Evolutionary conservation across 2,797 vertebrate genomes (phyloP).

Genomic region (Telmatherina bonti): DNA sequence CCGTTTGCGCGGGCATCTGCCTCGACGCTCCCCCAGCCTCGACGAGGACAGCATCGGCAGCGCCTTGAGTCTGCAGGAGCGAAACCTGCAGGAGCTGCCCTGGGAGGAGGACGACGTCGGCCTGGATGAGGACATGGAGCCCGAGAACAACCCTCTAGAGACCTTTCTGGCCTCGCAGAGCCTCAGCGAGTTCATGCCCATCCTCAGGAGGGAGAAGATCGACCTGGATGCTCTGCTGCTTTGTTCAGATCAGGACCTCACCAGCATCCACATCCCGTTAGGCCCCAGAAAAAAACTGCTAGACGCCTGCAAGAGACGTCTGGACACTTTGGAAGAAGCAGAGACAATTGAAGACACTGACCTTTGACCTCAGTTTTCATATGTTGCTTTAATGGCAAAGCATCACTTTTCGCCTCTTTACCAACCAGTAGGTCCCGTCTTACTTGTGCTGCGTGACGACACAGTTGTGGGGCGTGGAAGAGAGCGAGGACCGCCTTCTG

Average conservation of each 20-base stretch:
- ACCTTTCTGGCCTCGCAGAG: slow-evolving; percentile 92
- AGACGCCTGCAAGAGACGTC: slow-evolving; percentile 88
- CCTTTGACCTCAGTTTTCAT: slow-evolving; percentile 80
- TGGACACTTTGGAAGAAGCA: slow-evolving; percentile 85
- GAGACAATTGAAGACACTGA: slow-evolving; percentile 89
- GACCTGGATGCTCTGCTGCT: slow-evolving; percentile 91
- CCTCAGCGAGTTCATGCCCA: slow-evolving; percentile 87
- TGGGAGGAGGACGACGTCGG: slow-evolving; percentile 90
- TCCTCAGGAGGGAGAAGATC: slow-evolving; percentile 91
- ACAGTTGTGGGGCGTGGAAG: no score
- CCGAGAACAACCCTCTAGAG: slow-evolving; percentile 89
- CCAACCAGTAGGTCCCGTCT: background rate
- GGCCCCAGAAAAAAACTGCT: slow-evolving; percentile 95
- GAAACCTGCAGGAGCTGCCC: slow-evolving; percentile 86
- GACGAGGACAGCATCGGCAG: slow-evolving; percentile 91
- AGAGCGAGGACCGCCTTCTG: background rate
- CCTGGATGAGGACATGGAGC: slow-evolving; percentile 85
- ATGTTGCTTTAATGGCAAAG: slow-evolving; percentile 6
- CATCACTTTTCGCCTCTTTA: background rate
- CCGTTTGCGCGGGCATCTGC: slow-evolving; percentile 80
- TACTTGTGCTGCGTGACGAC: background rate
- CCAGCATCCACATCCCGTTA: slow-evolving; percentile 90
- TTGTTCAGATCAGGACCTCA: slow-evolving; percentile 91
- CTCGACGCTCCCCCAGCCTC: slow-evolving; percentile 86
- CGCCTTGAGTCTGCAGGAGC: slow-evolving; percentile 89